Evolutionary conservation across 2,113 vertebrate species (phyloP), one percentile per base, ranked within the genome.

Genomic region (Calidris pygmaea): DNA sequence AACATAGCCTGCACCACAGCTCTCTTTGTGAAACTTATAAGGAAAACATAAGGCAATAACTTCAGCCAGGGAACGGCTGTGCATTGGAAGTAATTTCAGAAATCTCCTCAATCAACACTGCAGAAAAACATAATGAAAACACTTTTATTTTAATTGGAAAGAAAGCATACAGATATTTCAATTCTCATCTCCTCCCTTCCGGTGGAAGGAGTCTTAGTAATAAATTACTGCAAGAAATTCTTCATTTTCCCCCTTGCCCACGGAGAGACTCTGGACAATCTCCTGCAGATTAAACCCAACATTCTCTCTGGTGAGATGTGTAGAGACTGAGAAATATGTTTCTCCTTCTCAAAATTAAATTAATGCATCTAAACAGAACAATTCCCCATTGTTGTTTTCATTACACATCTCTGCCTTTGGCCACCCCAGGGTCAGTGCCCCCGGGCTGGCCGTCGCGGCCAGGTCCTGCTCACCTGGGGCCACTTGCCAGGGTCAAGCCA

Each of bases 311-410:
- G 17, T 5, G 62, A n/a, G 60, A 43, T 2, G 14, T 5, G 60
- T 6, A 2, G 12, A 39, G 37, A 23, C 18, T 5, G n/a, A 63
- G 67, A 63, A 76, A 67, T 3, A n/a, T 24, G 10, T 39, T 87
- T 68, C 41, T 80, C 73, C 48, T 87, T 83, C 32, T n/a, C 58
- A 75, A 63, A 83, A 91, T 71, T 32, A 47, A 85, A 66, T 45
- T 23, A n/a, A 87, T 76, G 23, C 58, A 35, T 26, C 41, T 18
- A 14, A 59, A 45, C 18, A 23, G 30, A 80, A 10, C 37, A 27
- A 39, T 55, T 67, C 19, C 39, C 17, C 0, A 0, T 0, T 15
- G 3, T 43, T 88, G 39, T 24, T 41, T 5, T 30, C n/a, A 50
- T 35, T 4, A 50, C 21, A 15, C 20, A 3, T 30, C 41, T 62